Conservation (phyloP, 2,797 vertebrate species). For the Danionella dracula region DNA sequence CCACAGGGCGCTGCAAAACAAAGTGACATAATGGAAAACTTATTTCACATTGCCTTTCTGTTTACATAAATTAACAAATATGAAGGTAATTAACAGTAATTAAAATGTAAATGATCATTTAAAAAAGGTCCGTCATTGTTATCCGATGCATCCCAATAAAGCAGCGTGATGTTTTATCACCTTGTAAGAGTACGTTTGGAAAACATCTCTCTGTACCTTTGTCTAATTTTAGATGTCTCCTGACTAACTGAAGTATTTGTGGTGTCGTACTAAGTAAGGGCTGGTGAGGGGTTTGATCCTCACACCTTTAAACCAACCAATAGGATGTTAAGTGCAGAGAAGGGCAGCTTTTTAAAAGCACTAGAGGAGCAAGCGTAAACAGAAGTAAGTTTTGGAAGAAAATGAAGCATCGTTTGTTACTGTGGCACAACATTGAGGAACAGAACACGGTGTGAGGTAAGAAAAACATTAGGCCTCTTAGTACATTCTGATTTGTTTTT, state of each 20-base stretch:
- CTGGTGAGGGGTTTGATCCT: neutral
- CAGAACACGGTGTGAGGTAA: neutral
- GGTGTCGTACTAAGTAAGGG: neutral
- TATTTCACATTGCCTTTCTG: slow-evolving; percentile 10
- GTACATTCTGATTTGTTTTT: too few relatives aligned
- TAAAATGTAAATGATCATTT: too few relatives aligned
- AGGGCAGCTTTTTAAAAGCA: neutral
- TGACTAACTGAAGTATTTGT: neutral
- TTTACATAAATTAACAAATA: too few relatives aligned
- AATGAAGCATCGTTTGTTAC: neutral
- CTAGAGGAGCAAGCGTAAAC: slow-evolving; percentile 14
- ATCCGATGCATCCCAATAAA: too few relatives aligned
- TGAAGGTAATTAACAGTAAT: too few relatives aligned
- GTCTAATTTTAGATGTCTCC: slow-evolving; percentile 28
- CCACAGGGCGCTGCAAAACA: slow-evolving; percentile 54
- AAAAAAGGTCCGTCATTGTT: too few relatives aligned
- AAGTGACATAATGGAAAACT: slow-evolving; percentile 8
- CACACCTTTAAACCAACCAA: slow-evolving; percentile 5
- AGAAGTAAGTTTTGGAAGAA: neutral
- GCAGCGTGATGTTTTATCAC: too few relatives aligned
- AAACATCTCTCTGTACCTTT: neutral
- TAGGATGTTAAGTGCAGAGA: neutral
- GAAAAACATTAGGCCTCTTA: neutral
- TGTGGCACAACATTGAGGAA: neutral
- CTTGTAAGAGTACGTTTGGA: neutral